Conservation (phyloP, 2,797 vertebrate species). For the Sciurus carolinensis region DNA sequence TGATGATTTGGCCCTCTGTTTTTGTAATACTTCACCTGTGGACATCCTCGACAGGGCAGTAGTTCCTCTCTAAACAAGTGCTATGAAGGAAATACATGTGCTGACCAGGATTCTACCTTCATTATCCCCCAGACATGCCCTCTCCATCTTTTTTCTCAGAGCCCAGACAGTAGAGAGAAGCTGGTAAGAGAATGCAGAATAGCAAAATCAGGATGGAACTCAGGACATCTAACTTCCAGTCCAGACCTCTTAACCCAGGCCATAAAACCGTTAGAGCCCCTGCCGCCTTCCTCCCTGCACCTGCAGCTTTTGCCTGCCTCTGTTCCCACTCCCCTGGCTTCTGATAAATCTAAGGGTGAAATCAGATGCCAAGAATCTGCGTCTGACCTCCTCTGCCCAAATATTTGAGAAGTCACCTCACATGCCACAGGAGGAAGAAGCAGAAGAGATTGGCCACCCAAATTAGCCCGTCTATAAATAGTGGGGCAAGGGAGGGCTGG, state of each 20-base stretch:
- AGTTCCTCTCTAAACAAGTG: neutral
- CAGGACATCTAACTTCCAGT: neutral
- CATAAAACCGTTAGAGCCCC: neutral
- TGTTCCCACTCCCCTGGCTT: constrained; percentile 24
- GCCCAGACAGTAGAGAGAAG: neutral
- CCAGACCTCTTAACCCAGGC: neutral
- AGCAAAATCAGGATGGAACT: neutral
- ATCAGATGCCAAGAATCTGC: constrained; percentile 79
- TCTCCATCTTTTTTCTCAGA: constrained; percentile 8
- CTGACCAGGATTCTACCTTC: neutral
- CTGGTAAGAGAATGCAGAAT: neutral
- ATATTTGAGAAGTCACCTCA: constrained; percentile 85
- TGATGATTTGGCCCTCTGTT: neutral
- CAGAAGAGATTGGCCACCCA: constrained; percentile 74
- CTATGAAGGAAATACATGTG: neutral
- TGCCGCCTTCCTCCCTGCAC: constrained; percentile 56
- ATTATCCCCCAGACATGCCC: neutral
- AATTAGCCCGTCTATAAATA: constrained; percentile 87
- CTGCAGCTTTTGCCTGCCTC: constrained; percentile 59
- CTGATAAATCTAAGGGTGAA: constrained; percentile 69
- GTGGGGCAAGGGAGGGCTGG: constrained; percentile 39
- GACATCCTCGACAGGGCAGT: neutral
- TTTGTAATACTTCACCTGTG: neutral
- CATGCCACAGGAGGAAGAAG: constrained; percentile 76
- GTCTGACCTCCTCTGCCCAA: constrained; percentile 81